phyloP scores from a whole-genome alignment of 2,888 invertebrate species.

The Dolichopus griseipennis region DNA sequence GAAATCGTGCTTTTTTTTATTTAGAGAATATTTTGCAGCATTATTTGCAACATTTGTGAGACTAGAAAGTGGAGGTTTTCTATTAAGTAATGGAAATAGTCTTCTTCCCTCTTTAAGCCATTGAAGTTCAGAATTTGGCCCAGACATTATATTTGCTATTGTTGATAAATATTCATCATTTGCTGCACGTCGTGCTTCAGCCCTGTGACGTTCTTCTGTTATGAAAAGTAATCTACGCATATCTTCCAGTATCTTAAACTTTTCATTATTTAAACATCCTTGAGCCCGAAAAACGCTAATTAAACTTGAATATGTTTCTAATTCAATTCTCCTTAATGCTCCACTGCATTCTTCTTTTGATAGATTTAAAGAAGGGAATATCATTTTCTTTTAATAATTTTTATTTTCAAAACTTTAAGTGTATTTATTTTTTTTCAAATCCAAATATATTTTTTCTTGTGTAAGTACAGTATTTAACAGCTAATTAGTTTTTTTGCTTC shows the following conservation, averaged over 20 bases:
- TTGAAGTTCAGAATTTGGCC: constrained; percentile 59
- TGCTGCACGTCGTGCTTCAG: constrained; percentile 82
- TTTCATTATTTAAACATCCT: constrained; percentile 75
- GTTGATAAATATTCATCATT: constrained; percentile 84
- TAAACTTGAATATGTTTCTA: constrained; percentile 85
- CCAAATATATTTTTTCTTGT: background rate
- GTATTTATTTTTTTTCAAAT: background rate
- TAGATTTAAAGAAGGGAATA: background rate
- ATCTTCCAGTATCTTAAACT: constrained; percentile 75
- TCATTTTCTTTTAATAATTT: background rate
- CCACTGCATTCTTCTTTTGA: background rate
- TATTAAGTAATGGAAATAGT: constrained; percentile 70
- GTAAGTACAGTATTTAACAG: background rate
- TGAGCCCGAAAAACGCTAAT: constrained; percentile 87
- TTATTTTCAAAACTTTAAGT: no score
- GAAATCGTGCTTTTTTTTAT: constrained; percentile 45
- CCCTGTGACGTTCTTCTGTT: constrained; percentile 81
- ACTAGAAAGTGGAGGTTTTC: constrained; percentile 68
- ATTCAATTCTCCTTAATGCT: constrained; percentile 46
- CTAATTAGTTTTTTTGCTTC: background rate
- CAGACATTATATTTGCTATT: constrained; percentile 76
- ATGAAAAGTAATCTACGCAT: constrained; percentile 75
- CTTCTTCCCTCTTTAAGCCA: constrained; percentile 86
- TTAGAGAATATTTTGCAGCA: constrained; percentile 56
- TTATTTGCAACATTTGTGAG: constrained; percentile 77